Evolutionary conservation across 2,113 vertebrate species (phyloP).

Genomic region (Hippocampus guttulatus): DNA sequence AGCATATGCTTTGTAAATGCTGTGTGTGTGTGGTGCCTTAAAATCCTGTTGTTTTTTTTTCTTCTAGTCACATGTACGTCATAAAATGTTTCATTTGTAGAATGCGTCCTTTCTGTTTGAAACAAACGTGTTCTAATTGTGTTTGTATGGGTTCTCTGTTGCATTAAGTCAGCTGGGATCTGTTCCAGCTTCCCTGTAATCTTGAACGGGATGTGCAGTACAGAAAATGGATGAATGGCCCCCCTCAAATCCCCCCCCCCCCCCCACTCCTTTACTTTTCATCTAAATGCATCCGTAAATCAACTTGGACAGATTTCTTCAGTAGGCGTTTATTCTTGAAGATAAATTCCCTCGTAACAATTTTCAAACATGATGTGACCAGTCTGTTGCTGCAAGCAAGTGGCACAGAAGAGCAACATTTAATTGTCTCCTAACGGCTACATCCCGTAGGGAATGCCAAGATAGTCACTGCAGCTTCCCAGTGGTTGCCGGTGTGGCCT

Average conservation of each 20-base stretch:
- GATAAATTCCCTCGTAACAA: background rate
- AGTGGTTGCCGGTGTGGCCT: background rate
- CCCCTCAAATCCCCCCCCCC: no score
- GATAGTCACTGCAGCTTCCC: conserved; percentile 1
- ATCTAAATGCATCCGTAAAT: conserved; percentile 23
- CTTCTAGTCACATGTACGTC: no score
- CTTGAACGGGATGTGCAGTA: background rate
- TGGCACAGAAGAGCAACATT: background rate
- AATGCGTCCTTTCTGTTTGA: background rate
- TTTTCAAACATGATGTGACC: conserved; percentile 6
- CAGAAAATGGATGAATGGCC: background rate
- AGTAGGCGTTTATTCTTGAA: conserved; percentile 16
- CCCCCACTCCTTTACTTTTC: background rate
- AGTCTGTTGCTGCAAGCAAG: background rate
- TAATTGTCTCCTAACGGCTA: conserved; percentile 4
- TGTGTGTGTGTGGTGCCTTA: background rate
- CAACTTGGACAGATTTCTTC: conserved; percentile 1
- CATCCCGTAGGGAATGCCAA: background rate
- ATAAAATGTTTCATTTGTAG: background rate
- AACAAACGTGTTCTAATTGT: background rate
- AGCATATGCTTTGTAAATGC: background rate
- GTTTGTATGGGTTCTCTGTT: background rate
- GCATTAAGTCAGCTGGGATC: background rate
- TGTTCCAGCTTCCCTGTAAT: background rate
- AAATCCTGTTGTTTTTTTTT: background rate